Evolutionary conservation across 1,140 invertebrate genomes (phyloP).

Genomic region (Schlechtendalia chinensis): DNA sequence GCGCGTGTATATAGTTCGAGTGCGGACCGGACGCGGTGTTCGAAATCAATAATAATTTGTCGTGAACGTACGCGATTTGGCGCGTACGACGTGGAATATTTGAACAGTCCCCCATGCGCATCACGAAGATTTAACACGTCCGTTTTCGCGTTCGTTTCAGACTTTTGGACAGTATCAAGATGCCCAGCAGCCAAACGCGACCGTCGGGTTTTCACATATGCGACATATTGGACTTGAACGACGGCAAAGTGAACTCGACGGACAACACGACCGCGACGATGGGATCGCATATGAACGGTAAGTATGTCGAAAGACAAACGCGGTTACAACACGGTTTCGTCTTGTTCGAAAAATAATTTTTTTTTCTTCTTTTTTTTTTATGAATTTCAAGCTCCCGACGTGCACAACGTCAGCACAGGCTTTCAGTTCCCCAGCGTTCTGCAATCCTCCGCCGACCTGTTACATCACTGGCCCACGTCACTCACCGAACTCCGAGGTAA

Average conservation of each 20-base stretch:
- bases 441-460: constrained; percentile 35
- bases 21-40: too few relatives aligned
- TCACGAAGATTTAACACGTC: neutral
- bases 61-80: too few relatives aligned
- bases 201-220: constrained; percentile 72
- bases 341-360: too few relatives aligned
- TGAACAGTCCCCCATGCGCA: too few relatives aligned
- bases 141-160: constrained; percentile 57
- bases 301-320: too few relatives aligned
- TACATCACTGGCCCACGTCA: constrained; percentile 54
- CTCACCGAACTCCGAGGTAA: constrained; percentile 54
- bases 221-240: constrained; percentile 70
- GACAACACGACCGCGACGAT: constrained; percentile 40
- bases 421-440: constrained; percentile 40
- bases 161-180: constrained; percentile 67
- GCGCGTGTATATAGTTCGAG: too few relatives aligned
- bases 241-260: constrained; percentile 53
- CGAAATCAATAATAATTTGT: too few relatives aligned
- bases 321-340: too few relatives aligned
- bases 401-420: constrained; percentile 27
- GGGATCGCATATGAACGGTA: constrained; percentile 31
- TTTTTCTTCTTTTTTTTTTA: too few relatives aligned
- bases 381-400: constrained; percentile 1
- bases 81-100: too few relatives aligned
- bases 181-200: constrained; percentile 61